These are phyloP conservation scores for Geodia barretti DNA, from an alignment of 37 sponge, comb jelly and placozoan species.

Conservation along the genomic window DNA sequence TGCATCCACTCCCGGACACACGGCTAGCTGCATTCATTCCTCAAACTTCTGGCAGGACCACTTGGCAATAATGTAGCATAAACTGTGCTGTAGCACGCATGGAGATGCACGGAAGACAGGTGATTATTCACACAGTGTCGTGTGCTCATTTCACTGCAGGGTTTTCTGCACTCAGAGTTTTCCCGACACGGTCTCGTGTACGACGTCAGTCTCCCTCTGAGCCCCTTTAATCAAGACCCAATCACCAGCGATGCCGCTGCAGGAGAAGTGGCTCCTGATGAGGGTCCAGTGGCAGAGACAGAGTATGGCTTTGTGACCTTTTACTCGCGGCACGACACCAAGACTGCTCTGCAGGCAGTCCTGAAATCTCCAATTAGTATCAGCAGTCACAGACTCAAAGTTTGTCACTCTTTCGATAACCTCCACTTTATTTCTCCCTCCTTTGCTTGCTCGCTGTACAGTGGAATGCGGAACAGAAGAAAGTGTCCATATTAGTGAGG, in stretches of 20 bases:
- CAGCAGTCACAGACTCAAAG: not conserved
- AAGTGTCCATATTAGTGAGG: too few relatives aligned
- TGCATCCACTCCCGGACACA: not conserved
- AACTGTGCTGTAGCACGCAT: too few relatives aligned
- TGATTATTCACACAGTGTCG: not conserved
- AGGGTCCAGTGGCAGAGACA: not conserved
- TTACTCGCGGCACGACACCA: slow-evolving; percentile 24
- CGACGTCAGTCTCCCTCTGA: slow-evolving; percentile 9
- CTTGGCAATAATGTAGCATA: too few relatives aligned
- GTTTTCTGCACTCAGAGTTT: slow-evolving; percentile 17
- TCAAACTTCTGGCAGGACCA: too few relatives aligned
- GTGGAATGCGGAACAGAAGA: too few relatives aligned
- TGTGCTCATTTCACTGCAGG: not conserved
- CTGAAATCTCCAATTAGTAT: not conserved
- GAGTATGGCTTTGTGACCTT: slow-evolving; percentile 46
- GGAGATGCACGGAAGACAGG: not conserved
- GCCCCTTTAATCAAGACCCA: not conserved
- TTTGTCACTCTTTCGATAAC: too few relatives aligned
- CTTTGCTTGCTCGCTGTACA: too few relatives aligned
- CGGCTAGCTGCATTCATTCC: too few relatives aligned
- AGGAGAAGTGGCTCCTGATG: not conserved
- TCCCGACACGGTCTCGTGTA: slow-evolving; percentile 23
- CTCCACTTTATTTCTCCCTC: too few relatives aligned
- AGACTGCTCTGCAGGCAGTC: slow-evolving; percentile 1
- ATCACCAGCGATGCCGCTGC: not conserved